Evolutionary conservation across 2,888 invertebrate species (phyloP), one percentile per base, ranked within the genome.

Genomic region (Drosophila birchii): DNA sequence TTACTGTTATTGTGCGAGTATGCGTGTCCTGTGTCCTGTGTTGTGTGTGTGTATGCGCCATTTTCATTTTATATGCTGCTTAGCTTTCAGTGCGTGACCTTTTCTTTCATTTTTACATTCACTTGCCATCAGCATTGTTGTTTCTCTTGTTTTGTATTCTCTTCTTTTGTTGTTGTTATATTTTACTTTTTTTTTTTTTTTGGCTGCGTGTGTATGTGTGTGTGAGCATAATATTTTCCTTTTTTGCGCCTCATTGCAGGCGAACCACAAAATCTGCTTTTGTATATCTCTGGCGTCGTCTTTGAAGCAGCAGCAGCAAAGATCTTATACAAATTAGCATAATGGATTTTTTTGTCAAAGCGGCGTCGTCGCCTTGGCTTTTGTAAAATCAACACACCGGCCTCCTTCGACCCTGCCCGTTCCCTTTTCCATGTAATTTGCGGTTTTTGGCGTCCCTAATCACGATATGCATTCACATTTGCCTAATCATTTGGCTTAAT

Each of bases 31-130:
- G 51, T 44, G 34, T 36, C 36, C 36, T 61, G 60, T 39, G 51
- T 69, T 70, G 49, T 64, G 43, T 57, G 69, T 69, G 57, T 81
- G 53, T 63, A 53, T 67, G 68, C 69, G 67, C 75, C 75, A 86
- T 80, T 77, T 77, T 73, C 77, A 79, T 80, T 80, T 86, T 81
- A 84, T 81, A 80, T 86, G 85, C 85, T 88, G 81, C 81, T 86
- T 88, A 88, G 87, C 81, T 81, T 75, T 88, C 75, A 79, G 88
- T 88, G 89, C 89, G 82, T 87, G 86, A 86, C 86, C 89, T 86
- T 86, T 86, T 88, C 87, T 78, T 86, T 78, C 71, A 81, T 80
- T 88, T 87, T 77, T 75, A 66, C 69, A 69, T 78, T 77, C 74
- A 70, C 74, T 78, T 75, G 56, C 76, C 70, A 70, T 58, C 68